These are phyloP conservation scores for Hypsopygia costalis DNA, from an alignment of 2,888 invertebrate species.

Conservation along the genomic window DNA sequence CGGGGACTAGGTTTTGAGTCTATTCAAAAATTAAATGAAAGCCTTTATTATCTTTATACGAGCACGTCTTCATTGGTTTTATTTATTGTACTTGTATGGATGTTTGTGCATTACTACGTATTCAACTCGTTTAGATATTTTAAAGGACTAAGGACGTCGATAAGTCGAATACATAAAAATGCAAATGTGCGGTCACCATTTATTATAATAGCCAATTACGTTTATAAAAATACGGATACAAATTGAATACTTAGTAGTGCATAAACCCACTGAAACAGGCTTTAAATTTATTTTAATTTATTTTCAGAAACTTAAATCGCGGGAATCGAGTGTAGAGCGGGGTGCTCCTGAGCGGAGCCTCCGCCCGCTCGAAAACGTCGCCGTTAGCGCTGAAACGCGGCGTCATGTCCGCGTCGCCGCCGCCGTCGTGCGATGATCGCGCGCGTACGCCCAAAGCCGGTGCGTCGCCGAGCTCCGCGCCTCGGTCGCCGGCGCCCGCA, in stretches of 20 bases:
- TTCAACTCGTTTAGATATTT: too few relatives aligned
- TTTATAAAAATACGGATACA: too few relatives aligned
- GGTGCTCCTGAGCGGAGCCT: slow-evolving; percentile 65
- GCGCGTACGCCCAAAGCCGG: slow-evolving; percentile 64
- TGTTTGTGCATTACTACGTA: too few relatives aligned
- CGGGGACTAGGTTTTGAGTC: too few relatives aligned
- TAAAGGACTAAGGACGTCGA: too few relatives aligned
- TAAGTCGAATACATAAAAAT: too few relatives aligned
- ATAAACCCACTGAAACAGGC: too few relatives aligned
- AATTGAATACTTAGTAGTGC: too few relatives aligned
- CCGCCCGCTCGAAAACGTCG: slow-evolving; percentile 58
- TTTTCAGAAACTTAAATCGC: slow-evolving; percentile 60
- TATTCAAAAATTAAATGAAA: too few relatives aligned
- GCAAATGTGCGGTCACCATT: too few relatives aligned
- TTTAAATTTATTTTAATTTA: slow-evolving; percentile 14
- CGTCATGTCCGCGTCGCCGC: slow-evolving; percentile 71
- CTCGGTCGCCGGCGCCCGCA: slow-evolving; percentile 84
- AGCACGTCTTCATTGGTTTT: not conserved
- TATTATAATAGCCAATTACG: too few relatives aligned
- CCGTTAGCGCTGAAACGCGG: slow-evolving; percentile 45
- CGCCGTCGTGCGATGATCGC: slow-evolving; percentile 62
- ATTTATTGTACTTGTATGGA: too few relatives aligned
- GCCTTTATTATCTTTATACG: not conserved
- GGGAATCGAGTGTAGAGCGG: slow-evolving; percentile 57
- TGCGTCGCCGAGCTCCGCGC: slow-evolving; percentile 73